Evolutionary conservation across 1,140 invertebrate genomes (phyloP).

Genomic region (Drosophila ercepeae): DNA sequence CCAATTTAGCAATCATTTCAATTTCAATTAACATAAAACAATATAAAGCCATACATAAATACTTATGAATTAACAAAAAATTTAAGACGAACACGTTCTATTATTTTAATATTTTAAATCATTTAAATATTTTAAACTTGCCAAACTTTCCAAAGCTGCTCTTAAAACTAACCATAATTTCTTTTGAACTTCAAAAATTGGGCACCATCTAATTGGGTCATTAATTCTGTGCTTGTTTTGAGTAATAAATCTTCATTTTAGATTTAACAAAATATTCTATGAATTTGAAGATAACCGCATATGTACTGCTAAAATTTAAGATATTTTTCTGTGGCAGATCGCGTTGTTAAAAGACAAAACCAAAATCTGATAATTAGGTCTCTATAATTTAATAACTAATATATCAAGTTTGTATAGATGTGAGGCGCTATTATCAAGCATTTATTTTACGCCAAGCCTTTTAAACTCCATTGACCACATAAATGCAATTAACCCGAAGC

Average conservation of each 20-base stretch:
- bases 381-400: constrained; percentile 4
- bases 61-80: too few species aligned
- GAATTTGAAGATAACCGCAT: background rate
- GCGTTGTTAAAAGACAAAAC: background rate
- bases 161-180: constrained; percentile 24
- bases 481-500: constrained; percentile 43
- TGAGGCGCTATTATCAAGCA: constrained; percentile 20
- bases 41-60: background rate
- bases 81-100: too few species aligned
- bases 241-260: constrained; percentile 43
- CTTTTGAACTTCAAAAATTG: constrained; percentile 32
- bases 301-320: background rate
- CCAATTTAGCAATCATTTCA: background rate
- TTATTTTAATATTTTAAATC: too few species aligned
- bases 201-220: constrained; percentile 33
- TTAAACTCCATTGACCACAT: constrained; percentile 26
- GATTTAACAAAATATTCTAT: constrained; percentile 5
- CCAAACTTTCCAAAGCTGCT: constrained; percentile 17
- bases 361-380: background rate
- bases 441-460: constrained; percentile 30
- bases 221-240: constrained; percentile 22
- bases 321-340: background rate
- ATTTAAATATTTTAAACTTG: too few species aligned
- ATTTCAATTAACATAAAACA: background rate
- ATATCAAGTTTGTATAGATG: constrained; percentile 11